Percentiles rank a stretch among this genome's conserved stretches.
phyloP scores from a whole-genome alignment of 2,797 vertebrate genomes.

The Serranus cabrilla region DNA sequence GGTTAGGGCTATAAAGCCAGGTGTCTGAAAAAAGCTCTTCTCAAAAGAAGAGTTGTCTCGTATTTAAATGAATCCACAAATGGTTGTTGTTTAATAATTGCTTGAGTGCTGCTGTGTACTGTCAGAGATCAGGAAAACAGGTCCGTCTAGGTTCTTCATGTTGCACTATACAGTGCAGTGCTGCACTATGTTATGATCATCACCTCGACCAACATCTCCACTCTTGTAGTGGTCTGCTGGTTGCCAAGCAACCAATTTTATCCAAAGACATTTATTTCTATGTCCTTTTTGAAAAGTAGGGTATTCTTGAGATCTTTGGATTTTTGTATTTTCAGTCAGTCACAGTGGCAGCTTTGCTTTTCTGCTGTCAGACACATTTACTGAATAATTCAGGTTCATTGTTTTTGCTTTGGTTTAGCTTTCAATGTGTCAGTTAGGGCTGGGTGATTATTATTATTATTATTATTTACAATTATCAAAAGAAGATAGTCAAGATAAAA shows the following conservation, averaged over 20 bases:
- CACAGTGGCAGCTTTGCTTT: neutral
- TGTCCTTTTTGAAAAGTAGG: conserved; percentile 35
- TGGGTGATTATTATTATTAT: too few species aligned
- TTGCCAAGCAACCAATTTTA: conserved; percentile 73
- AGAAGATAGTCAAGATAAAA: too few species aligned
- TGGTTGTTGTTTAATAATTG: neutral
- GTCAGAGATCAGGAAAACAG: conserved; percentile 1
- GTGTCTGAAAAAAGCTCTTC: neutral
- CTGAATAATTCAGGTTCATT: conserved; percentile 3
- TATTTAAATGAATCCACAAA: neutral
- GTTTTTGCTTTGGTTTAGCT: neutral
- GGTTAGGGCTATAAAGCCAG: neutral
- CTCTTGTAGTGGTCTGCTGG: conserved; percentile 46
- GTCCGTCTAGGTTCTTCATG: conserved; percentile 19
- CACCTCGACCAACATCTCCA: conserved; percentile 30
- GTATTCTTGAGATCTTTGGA: conserved; percentile 20
- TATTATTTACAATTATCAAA: too few species aligned
- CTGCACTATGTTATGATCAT: conserved; percentile 23
- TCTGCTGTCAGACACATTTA: neutral
- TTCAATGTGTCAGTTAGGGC: too few species aligned
- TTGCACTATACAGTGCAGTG: conserved; percentile 10
- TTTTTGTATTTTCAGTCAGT: conserved; percentile 13
- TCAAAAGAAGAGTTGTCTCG: neutral
- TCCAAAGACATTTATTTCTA: conserved; percentile 45
- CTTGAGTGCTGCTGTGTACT: neutral